These are phyloP conservation scores for Tachyglossus aculeatus DNA, from an alignment of 2,797 vertebrate species.

Conservation along the genomic window DNA sequence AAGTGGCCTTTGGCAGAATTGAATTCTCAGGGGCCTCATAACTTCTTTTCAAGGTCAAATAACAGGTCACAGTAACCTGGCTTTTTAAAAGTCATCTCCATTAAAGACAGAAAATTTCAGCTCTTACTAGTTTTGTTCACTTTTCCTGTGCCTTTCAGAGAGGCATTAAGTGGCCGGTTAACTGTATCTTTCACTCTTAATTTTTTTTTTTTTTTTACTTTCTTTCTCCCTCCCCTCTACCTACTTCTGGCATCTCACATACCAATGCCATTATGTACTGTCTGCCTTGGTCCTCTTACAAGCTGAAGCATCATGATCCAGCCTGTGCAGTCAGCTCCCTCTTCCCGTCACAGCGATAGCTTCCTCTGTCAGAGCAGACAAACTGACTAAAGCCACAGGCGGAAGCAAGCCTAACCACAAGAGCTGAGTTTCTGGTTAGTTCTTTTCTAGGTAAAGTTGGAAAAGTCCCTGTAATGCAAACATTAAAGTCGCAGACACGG, in stretches of 20 bases:
- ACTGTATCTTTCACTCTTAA: background rate
- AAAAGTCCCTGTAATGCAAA: slow-evolving; percentile 84
- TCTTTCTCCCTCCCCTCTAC: background rate
- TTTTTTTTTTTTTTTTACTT: background rate
- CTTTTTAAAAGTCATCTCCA: slow-evolving; percentile 34
- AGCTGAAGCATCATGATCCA: slow-evolving; percentile 31
- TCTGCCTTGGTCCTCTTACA: slow-evolving; percentile 60
- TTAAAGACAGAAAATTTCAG: background rate
- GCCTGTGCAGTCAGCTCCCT: slow-evolving; percentile 32
- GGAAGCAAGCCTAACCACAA: slow-evolving; percentile 73
- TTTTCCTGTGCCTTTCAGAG: background rate
- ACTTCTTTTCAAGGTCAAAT: background rate
- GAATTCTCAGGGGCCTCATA: background rate
- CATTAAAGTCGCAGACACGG: slow-evolving; percentile 67
- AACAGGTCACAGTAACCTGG: background rate
- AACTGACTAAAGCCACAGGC: slow-evolving; percentile 60
- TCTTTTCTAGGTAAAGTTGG: slow-evolving; percentile 77
- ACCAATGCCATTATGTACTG: slow-evolving; percentile 45
- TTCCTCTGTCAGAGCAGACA: slow-evolving; percentile 53
- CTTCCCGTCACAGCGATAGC: slow-evolving; percentile 56
- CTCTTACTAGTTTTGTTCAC: background rate
- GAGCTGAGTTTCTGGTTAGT: slow-evolving; percentile 62
- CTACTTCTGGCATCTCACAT: slow-evolving; percentile 51
- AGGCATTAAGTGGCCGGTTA: rapidly evolving
- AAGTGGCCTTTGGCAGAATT: background rate